Conservation (phyloP, 2,113 vertebrate species). For the Abramis brama region DNA sequence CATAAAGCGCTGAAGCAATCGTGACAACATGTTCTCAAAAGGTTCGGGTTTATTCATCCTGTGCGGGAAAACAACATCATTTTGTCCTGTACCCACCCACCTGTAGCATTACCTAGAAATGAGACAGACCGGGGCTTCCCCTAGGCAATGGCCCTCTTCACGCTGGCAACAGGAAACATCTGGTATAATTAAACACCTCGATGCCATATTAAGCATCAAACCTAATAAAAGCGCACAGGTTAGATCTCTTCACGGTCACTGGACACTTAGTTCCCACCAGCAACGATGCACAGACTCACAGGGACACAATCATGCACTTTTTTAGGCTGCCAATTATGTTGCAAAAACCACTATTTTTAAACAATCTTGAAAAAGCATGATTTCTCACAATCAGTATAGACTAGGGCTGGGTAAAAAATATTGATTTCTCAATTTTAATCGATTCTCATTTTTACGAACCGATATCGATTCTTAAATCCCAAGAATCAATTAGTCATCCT, state of each 20-base stretch:
- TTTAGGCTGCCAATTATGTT: background rate
- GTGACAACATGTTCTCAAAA: background rate
- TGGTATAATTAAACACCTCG: conserved; percentile 23
- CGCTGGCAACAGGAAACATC: conserved; percentile 9
- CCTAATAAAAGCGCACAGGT: background rate
- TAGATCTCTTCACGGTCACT: background rate
- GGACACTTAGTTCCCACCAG: background rate
- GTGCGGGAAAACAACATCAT: background rate
- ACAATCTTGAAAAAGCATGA: background rate
- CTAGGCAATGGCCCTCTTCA: background rate
- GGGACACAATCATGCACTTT: background rate
- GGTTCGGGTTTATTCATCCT: background rate
- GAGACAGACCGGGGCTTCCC: conserved; percentile 49
- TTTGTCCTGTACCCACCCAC: conserved; percentile 13
- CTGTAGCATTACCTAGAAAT: background rate
- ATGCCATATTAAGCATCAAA: conserved; percentile 16
- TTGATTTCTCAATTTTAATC: too few species aligned
- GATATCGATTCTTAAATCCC: too few species aligned
- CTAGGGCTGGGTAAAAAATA: too few species aligned
- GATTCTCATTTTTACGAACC: too few species aligned
- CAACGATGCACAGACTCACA: background rate
- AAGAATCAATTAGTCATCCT: too few species aligned
- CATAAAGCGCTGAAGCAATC: background rate
- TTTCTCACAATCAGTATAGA: background rate
- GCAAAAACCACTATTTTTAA: background rate